Evolutionary conservation across 1,140 invertebrate genomes (phyloP).

Genomic region (Scaptomyza montana): DNA sequence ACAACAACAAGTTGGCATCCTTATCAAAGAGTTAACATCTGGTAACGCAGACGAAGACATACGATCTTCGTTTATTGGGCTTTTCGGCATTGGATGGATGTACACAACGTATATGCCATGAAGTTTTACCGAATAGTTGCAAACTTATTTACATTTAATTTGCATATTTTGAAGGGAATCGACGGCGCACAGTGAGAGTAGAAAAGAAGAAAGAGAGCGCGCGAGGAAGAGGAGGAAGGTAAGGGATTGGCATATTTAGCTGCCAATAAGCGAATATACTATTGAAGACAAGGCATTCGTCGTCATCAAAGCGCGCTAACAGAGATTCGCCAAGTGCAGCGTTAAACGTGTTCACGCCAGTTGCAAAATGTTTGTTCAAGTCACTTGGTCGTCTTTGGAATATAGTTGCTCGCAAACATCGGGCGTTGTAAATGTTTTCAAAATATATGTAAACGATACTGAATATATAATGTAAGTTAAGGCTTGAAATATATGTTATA

Average conservation of each 20-base stretch:
- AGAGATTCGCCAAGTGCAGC: constrained; percentile 14
- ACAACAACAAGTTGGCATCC: constrained; percentile 16
- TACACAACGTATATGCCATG: constrained; percentile 7
- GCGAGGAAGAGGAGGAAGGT: constrained; percentile 3
- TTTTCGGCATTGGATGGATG: constrained; percentile 2
- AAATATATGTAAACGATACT: too few relatives aligned
- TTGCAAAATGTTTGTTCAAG: constrained; percentile 31
- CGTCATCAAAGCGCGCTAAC: constrained; percentile 4
- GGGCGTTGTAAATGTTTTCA: too few relatives aligned
- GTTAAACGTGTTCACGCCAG: background rate
- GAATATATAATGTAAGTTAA: too few relatives aligned
- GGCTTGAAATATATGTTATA: too few relatives aligned
- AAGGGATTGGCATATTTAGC: constrained; percentile 33
- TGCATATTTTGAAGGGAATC: constrained; percentile 66
- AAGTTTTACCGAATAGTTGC: constrained; percentile 63
- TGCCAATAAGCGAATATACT: constrained; percentile 40
- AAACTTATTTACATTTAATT: constrained; percentile 81
- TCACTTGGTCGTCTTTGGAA: background rate
- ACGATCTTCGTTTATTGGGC: constrained; percentile 2
- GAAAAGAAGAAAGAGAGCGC: background rate
- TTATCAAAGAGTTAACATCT: constrained; percentile 42
- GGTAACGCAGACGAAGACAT: constrained; percentile 29
- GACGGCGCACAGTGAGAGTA: background rate
- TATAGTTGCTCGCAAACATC: background rate
- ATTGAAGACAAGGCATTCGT: constrained; percentile 27